Evolutionary conservation across 2,888 invertebrate species (phyloP).

Genomic region (Pachydiplax longipennis): DNA sequence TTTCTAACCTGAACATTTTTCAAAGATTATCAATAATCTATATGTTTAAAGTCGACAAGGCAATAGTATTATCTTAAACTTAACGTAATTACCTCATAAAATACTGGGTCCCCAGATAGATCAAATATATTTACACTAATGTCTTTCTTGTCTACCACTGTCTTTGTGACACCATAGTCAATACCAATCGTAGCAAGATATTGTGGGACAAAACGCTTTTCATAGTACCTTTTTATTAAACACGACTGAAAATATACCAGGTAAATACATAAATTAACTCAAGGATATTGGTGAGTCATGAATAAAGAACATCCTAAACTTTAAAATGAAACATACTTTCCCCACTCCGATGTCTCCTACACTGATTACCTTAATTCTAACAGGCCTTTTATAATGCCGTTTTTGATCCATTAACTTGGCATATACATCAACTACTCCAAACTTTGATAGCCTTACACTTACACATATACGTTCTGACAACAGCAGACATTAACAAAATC

Average conservation of each 20-base stretch:
- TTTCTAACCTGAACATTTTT: constrained; percentile 56
- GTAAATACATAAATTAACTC: background rate
- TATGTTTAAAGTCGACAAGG: background rate
- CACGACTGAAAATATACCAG: constrained; percentile 32
- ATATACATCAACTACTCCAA: background rate
- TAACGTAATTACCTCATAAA: constrained; percentile 49
- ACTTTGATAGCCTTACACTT: too few species aligned
- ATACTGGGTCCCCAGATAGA: constrained; percentile 51
- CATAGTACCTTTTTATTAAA: constrained; percentile 60
- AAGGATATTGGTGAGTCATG: background rate
- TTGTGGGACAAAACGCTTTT: constrained; percentile 61
- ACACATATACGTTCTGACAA: too few species aligned
- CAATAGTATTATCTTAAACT: background rate
- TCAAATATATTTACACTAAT: constrained; percentile 52
- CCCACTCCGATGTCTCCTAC: constrained; percentile 42
- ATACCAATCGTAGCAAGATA: constrained; percentile 62
- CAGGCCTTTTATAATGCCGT: constrained; percentile 30
- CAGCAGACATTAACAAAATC: too few species aligned
- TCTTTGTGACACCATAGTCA: constrained; percentile 60
- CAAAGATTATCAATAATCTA: background rate
- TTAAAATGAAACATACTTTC: constrained; percentile 28
- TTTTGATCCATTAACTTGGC: constrained; percentile 44
- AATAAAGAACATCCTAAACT: background rate
- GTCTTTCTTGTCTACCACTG: constrained; percentile 50
- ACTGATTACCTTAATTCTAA: constrained; percentile 42